Percentiles rank a stretch among this genome's conserved stretches.
These are phyloP conservation scores for Conops quadrifasciatus DNA, from an alignment of 2,888 invertebrate species.

Conservation along the genomic window DNA sequence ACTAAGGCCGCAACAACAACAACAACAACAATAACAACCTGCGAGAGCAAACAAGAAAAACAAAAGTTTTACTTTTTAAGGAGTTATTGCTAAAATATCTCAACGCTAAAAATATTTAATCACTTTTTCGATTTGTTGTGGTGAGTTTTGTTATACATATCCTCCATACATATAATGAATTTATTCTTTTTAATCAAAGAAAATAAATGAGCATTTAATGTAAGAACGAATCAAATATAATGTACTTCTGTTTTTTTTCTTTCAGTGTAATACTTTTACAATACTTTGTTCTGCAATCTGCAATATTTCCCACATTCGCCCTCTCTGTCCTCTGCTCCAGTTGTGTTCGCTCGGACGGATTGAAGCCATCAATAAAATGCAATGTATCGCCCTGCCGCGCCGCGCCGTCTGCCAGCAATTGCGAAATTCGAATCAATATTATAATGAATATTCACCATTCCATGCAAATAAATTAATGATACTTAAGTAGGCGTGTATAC, in stretches of 20 bases:
- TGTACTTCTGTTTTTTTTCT: conserved; percentile 20
- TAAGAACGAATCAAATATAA: neutral
- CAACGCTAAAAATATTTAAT: conserved; percentile 26
- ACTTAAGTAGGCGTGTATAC: neutral
- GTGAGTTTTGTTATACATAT: conserved; percentile 39
- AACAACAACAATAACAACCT: conserved; percentile 36
- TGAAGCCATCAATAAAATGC: neutral
- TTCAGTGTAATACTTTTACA: conserved; percentile 34
- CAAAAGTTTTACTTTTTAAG: conserved; percentile 33
- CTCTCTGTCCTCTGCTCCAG: neutral
- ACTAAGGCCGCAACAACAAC: conserved; percentile 68
- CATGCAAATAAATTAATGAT: conserved; percentile 3
- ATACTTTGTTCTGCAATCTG: neutral
- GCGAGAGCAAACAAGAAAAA: conserved; percentile 38
- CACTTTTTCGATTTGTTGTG: conserved; percentile 44
- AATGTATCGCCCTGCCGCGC: too few species aligned
- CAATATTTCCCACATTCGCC: neutral
- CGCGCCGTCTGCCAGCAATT: neutral
- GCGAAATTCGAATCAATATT: neutral
- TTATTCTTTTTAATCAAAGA: neutral
- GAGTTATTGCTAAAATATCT: conserved; percentile 31
- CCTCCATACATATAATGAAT: neutral
- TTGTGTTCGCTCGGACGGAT: conserved; percentile 1
- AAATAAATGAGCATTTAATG: neutral
- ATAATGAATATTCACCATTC: conserved; percentile 17